Base-by-base conservation (phyloP, 2,888 invertebrate genomes). In the Campoplex nolae region DNA sequence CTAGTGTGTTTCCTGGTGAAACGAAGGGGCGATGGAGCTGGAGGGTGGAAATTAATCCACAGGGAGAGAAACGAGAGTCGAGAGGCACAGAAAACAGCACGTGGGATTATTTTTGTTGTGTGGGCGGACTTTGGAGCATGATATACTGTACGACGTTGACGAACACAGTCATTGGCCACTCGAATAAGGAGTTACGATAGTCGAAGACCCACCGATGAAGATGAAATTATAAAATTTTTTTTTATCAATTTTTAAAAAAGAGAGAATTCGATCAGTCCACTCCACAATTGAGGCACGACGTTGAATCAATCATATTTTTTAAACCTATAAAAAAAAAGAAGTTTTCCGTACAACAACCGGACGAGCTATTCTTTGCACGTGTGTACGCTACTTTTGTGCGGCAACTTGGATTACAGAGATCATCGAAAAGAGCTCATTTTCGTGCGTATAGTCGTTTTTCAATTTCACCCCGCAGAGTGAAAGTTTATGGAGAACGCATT, bases 401-500 rank as follows among this genome's bases (percentile, higher is more conserved):
- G 84, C 80, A 71, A 84, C 75, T 35, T 83, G 91, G 91, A 92
- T 91, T 91, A 91, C 83, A 85, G 88, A 89, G 92, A 92, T 92
- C 91, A 91, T 77, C 80, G 85, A 86, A 76, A 62, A 83, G 62
- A 77, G 54, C 54, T 23, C 62, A 45, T 71, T 80, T 80, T 80
- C 58, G 62, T 38, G 65, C 67, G 58, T 28, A 11, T n/a, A 45
- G 65, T 38, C 35, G 58, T 54, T 73, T 58, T 48, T 38, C 23
- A 38, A 7, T 51, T 38, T 16, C 28, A 48, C 13, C 51, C 71
- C 51, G 38, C 58, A 23, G 51, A 38, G 28, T 51, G n/a, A 65
- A 62, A 73, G 56, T 58, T 45, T 42, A 79, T 28, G 54, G 71
- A n/a, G 71, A 65, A 71, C 62, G 23, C 23, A 32, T 18, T 51